Conservation (phyloP, 1,140 invertebrate genomes). For the Zaprionus davidi region DNA sequence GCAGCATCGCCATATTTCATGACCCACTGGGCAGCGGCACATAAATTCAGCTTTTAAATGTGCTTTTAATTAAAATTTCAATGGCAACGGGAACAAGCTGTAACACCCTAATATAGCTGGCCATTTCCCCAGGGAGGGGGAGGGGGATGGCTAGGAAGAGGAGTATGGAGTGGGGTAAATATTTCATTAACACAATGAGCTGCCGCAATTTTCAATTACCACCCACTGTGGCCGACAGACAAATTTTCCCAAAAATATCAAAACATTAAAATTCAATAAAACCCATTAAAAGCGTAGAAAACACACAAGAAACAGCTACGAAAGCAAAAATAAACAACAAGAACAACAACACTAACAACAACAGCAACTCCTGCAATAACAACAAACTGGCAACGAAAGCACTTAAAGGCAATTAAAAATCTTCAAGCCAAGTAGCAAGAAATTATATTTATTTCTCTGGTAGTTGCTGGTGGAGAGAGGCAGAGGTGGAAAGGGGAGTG, state of each 20-base stretch:
- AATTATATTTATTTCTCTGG: constrained; percentile 76
- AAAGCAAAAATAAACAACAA: constrained; percentile 26
- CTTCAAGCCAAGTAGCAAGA: constrained; percentile 69
- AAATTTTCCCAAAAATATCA: constrained; percentile 66
- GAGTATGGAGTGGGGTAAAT: constrained; percentile 14
- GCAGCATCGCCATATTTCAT: constrained; percentile 61
- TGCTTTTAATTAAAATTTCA: constrained; percentile 78
- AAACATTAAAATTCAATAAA: constrained; percentile 81
- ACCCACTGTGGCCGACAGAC: constrained; percentile 59
- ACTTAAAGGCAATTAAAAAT: constrained; percentile 81
- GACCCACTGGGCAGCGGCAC: constrained; percentile 59
- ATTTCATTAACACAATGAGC: constrained; percentile 74
- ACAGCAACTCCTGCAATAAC: constrained; percentile 26
- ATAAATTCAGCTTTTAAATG: constrained; percentile 78
- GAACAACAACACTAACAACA: constrained; percentile 1
- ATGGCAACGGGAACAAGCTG: constrained; percentile 44
- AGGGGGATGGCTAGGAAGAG: not conserved
- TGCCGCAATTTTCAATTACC: constrained; percentile 73
- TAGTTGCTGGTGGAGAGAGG: not conserved
- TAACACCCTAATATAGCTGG: constrained; percentile 26
- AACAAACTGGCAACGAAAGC: constrained; percentile 53
- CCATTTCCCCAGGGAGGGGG: not conserved
- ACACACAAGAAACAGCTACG: constrained; percentile 19
- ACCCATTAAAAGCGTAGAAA: constrained; percentile 69
- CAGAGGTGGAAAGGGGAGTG: constrained; percentile 7